Evolutionary conservation across 2,888 invertebrate species (phyloP), one percentile per base, ranked within the genome.

Genomic region (Mycalesis mineus): DNA sequence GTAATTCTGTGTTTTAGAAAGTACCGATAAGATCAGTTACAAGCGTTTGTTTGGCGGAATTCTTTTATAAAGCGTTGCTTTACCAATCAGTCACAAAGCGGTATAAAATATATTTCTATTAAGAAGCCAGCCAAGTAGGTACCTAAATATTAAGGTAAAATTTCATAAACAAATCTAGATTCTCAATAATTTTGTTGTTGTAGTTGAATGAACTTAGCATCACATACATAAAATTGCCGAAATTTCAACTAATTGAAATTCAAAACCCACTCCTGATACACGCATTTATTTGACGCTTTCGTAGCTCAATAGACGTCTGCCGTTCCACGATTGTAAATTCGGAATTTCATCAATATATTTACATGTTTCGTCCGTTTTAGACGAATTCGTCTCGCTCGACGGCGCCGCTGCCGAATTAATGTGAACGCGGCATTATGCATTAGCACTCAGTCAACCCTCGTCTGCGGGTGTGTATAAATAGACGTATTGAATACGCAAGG

Each of bases 311-410:
- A 5, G 3, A 22, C n/a, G 11, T 13, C 31, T 11, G 2, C 1
- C 48, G 13, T 15, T n/a, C 6, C 17, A 49, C 36, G 17, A 37
- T n/a, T 17, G 33, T 22, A n/a, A 7, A 33, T 22, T 33, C 22
- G 11, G 48, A 49, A 49, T 49, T 13, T 37, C 48, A 49, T 49
- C 36, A 36, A 37, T 49, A 49, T 36, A 49, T 49, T 49, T 49
- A 49, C 49, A 49, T 49, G 49, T 49, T 39, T 37, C 13, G 44
- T 44, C 22, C 17, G 36, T 0, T 48, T 48, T 33, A 17, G 48
- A 48, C 17, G 36, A 48, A 17, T 36, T 36, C 17, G 36, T 33
- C 36, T 11, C 11, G 7, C 14, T 47, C 9, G 36, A 11, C 36
- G 17, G 6, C 11, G 11, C 7, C 3, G 44, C 28, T 31, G 31